Conservation (phyloP, 2,888 invertebrate genomes). For the Entomobrya multifasciata region DNA sequence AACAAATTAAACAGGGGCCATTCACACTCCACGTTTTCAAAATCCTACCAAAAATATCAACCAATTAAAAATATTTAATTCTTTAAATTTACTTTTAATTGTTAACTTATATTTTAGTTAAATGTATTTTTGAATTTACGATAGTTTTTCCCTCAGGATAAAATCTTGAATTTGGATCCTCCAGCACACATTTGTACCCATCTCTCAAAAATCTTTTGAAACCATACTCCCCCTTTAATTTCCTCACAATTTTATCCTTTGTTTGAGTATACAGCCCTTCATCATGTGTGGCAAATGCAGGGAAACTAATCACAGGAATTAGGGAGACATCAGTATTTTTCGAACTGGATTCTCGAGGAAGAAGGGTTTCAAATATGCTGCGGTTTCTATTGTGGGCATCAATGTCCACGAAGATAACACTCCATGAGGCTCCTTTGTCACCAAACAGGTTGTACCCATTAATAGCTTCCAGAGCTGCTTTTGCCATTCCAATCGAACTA, state of each 20-base stretch:
- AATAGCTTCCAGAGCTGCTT: conserved; percentile 98
- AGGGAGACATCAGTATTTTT: conserved; percentile 98
- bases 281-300: conserved; percentile 97
- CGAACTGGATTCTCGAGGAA: conserved; percentile 98
- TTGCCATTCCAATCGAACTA: conserved; percentile 97
- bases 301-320: conserved; percentile 96
- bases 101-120: neutral
- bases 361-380: conserved; percentile 98
- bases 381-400: conserved; percentile 99
- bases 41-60: conserved; percentile 86
- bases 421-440: conserved; percentile 98
- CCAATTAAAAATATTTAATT: neutral
- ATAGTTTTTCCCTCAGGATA: conserved; percentile 96
- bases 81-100: neutral
- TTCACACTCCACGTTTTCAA: conserved; percentile 97
- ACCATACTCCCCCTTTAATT: conserved; percentile 93
- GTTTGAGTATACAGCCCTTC: conserved; percentile 92
- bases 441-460: conserved; percentile 99
- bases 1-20: conserved; percentile 98
- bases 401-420: conserved; percentile 99
- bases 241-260: conserved; percentile 90
- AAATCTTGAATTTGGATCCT: conserved; percentile 89
- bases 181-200: conserved; percentile 94
- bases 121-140: conserved; percentile 80
- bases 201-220: conserved; percentile 97